Percentiles rank a stretch among this genome's conserved stretches.
phyloP scores from a whole-genome alignment of 2,113 vertebrate species.

The Mirounga angustirostris region DNA sequence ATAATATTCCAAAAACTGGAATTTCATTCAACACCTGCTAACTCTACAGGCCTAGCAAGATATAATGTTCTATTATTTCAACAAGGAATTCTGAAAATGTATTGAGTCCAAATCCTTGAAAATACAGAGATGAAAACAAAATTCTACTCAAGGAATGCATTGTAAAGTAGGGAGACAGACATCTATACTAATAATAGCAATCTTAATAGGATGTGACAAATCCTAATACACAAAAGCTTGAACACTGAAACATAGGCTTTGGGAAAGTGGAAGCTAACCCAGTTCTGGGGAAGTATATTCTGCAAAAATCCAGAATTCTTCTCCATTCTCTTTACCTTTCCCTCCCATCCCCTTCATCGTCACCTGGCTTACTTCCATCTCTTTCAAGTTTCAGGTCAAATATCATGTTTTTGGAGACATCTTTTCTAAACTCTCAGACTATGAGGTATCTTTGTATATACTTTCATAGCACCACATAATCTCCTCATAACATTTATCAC shows the following conservation, averaged over 20 bases:
- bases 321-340: neutral
- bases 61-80: neutral
- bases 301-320: constrained; percentile 27
- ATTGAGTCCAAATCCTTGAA: neutral
- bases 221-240: neutral
- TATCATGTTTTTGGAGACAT: neutral
- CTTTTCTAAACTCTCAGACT: neutral
- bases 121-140: constrained; percentile 32
- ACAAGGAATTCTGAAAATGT: neutral
- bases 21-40: neutral
- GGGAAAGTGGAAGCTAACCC: neutral
- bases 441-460: neutral
- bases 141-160: neutral
- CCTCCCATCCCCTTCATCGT: neutral
- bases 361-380: neutral
- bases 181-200: neutral
- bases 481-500: neutral
- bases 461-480: neutral
- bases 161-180: neutral
- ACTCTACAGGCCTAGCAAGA: neutral
- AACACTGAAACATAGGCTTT: neutral
- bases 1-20: neutral
- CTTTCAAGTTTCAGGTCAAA: neutral
- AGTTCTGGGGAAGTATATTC: neutral
- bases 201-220: neutral